Evolutionary conservation across 1,140 invertebrate species (phyloP).

Genomic region (Matsumurasca onukii): DNA sequence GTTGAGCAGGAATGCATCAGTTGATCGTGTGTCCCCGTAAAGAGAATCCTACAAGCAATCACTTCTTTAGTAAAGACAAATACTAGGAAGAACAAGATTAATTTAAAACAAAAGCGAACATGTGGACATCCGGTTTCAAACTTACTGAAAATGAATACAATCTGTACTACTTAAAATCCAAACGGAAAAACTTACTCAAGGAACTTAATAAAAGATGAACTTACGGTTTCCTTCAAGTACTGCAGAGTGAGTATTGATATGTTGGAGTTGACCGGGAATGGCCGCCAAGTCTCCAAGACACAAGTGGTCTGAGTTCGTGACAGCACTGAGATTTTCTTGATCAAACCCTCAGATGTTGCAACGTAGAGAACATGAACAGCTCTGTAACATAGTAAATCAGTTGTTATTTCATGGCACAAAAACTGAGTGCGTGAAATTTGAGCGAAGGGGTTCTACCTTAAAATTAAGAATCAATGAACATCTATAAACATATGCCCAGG

Average conservation of each 20-base stretch:
- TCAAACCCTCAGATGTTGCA: conserved; percentile 68
- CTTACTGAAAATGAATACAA: too few relatives aligned
- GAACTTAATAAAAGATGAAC: too few relatives aligned
- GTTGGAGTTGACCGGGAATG: conserved; percentile 56
- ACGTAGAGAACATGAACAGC: conserved; percentile 76
- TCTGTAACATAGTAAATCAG: too few relatives aligned
- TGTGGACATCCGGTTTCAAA: too few relatives aligned
- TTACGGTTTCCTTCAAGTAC: conserved; percentile 76
- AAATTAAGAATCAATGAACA: too few relatives aligned
- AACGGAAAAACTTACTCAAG: too few relatives aligned
- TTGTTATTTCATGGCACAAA: too few relatives aligned
- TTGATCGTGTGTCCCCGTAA: conserved; percentile 71
- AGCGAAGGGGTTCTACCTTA: too few relatives aligned
- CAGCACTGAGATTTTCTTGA: conserved; percentile 80
- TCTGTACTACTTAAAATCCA: too few relatives aligned
- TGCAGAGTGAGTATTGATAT: conserved; percentile 68
- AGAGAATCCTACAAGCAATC: conserved; percentile 70
- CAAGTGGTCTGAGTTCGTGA: conserved; percentile 71
- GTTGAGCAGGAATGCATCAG: conserved; percentile 74
- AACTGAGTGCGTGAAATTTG: too few relatives aligned
- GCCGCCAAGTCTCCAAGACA: conserved; percentile 81
- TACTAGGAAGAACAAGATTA: not conserved
- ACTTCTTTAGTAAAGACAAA: too few relatives aligned
- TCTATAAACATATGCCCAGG: too few relatives aligned
- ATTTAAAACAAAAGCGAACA: conserved; percentile 6